phyloP scores from a whole-genome alignment of 2,888 invertebrate species.

The Trissoscelio sp. region DNA sequence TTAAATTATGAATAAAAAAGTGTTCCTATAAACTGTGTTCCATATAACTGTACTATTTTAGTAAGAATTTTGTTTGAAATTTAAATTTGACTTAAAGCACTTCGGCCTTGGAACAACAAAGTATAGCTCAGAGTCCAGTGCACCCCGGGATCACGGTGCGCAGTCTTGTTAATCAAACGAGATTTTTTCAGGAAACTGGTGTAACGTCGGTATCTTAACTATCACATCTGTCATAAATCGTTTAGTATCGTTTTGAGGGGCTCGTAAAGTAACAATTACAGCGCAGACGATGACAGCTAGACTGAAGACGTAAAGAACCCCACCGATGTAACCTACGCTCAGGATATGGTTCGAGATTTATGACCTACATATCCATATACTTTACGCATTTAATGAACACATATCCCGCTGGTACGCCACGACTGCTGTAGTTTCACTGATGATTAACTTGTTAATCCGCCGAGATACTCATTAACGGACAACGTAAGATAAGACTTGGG shows the following conservation, averaged over 20 bases:
- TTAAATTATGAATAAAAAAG: too few relatives aligned
- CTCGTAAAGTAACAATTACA: conserved; percentile 63
- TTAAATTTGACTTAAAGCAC: too few relatives aligned
- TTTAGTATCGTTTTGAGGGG: conserved; percentile 41
- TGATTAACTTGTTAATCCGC: conserved; percentile 63
- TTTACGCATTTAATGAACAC: conserved; percentile 48
- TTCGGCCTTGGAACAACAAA: conserved; percentile 14
- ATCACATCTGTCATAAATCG: conserved; percentile 54
- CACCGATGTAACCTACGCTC: conserved; percentile 12
- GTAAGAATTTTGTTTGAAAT: too few relatives aligned
- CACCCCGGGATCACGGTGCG: conserved; percentile 7
- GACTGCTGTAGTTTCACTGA: conserved; percentile 41
- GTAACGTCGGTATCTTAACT: conserved; percentile 47
- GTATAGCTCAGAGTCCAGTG: background rate
- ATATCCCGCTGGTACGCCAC: conserved; percentile 41
- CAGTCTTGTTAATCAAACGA: conserved; percentile 44
- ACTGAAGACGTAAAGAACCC: conserved; percentile 36
- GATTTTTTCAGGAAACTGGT: conserved; percentile 45
- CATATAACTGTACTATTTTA: too few relatives aligned
- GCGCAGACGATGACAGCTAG: conserved; percentile 52
- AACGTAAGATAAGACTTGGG: conserved; percentile 27
- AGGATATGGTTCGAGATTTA: conserved; percentile 49
- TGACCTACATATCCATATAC: conserved; percentile 56
- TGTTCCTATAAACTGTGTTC: too few relatives aligned
- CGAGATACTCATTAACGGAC: conserved; percentile 58